phyloP scores from a whole-genome alignment of 2,888 invertebrate genomes.

The Myopa testacea region DNA sequence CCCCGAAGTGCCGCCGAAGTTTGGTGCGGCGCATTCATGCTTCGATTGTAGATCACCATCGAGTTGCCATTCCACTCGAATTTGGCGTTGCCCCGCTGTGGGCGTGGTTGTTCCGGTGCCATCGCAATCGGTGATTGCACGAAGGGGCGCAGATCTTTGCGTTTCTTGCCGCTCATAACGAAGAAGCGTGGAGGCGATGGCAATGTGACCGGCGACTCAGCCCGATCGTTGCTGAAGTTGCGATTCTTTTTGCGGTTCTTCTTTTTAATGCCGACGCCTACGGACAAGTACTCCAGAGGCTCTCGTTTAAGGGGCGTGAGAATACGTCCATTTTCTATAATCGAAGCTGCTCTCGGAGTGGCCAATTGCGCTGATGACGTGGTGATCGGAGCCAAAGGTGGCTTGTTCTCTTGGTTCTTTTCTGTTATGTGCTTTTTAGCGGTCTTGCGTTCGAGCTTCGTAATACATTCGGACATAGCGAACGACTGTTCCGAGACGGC shows the following conservation, averaged over 20 bases:
- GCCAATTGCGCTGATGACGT: slow-evolving; percentile 48
- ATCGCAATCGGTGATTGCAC: slow-evolving; percentile 60
- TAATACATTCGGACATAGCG: slow-evolving; percentile 76
- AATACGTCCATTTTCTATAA: slow-evolving; percentile 67
- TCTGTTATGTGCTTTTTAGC: slow-evolving; percentile 65
- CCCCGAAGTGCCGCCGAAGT: slow-evolving; percentile 65
- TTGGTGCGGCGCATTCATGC: slow-evolving; percentile 50
- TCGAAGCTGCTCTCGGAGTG: slow-evolving; percentile 44
- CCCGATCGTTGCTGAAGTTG: slow-evolving; percentile 71
- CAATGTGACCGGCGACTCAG: slow-evolving; percentile 76
- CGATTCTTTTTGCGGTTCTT: slow-evolving; percentile 78
- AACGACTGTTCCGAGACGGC: slow-evolving; percentile 80
- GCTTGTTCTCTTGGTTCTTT: slow-evolving; percentile 66
- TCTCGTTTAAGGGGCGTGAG: slow-evolving; percentile 78
- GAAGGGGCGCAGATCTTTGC: slow-evolving; percentile 72
- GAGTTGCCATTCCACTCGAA: slow-evolving; percentile 79
- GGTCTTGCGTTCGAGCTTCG: slow-evolving; percentile 72
- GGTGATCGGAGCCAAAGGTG: slow-evolving; percentile 52
- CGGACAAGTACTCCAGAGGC: slow-evolving; percentile 80
- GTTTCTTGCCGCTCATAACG: slow-evolving; percentile 72
- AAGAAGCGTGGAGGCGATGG: slow-evolving; percentile 77
- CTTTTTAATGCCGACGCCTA: slow-evolving; percentile 76
- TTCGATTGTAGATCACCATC: slow-evolving; percentile 76
- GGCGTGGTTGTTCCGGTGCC: slow-evolving; percentile 42
- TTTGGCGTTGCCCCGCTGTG: slow-evolving; percentile 45